phyloP scores from a whole-genome alignment of 2,113 vertebrate genomes.

The Gopherus evgoodei region DNA sequence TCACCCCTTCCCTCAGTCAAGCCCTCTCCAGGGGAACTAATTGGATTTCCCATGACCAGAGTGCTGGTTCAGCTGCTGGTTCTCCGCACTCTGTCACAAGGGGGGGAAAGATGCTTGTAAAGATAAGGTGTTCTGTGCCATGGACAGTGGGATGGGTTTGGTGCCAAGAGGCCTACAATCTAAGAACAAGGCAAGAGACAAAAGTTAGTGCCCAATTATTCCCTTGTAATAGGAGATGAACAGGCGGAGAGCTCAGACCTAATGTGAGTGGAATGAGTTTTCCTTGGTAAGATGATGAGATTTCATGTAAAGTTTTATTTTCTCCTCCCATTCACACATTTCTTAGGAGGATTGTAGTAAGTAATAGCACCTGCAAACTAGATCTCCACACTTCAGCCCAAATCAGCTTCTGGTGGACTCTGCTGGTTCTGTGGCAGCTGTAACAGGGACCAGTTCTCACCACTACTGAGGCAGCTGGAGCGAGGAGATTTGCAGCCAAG shows the following conservation, averaged over 20 bases:
- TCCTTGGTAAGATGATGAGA: fast-evolving
- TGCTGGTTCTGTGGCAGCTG: background rate
- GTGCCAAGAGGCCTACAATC: background rate
- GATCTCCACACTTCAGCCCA: background rate
- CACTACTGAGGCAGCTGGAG: no score
- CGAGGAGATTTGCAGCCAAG: background rate
- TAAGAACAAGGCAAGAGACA: background rate
- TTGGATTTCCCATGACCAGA: background rate
- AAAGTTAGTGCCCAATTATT: background rate
- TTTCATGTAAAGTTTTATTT: background rate
- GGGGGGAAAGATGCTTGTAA: background rate
- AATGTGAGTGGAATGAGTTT: background rate
- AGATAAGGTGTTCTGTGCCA: fast-evolving
- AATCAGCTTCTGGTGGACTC: fast-evolving
- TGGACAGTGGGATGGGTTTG: fast-evolving
- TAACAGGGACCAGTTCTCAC: background rate
- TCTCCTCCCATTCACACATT: background rate
- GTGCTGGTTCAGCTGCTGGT: background rate
- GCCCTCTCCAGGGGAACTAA: background rate
- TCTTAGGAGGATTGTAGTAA: fast-evolving
- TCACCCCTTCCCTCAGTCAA: background rate
- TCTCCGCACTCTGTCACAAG: background rate
- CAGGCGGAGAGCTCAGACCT: background rate
- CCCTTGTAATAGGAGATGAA: background rate
- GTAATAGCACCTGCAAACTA: fast-evolving